Percentiles rank a stretch among this genome's conserved stretches.
Conservation (phyloP, 2,888 invertebrate genomes). For the Leptarthrus brevirostris region DNA sequence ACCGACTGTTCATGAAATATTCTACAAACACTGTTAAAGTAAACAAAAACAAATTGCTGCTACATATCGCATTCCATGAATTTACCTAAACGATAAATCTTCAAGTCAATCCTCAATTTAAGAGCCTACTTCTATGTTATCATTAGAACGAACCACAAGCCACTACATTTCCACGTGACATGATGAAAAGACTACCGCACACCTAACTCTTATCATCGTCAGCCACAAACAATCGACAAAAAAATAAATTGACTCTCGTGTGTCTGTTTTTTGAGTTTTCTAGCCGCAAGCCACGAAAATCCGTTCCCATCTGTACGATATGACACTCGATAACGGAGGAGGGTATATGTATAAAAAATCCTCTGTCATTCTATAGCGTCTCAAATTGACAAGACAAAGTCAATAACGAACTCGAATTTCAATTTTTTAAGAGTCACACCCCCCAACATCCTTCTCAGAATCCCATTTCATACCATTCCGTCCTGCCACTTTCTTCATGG, state of each 20-base stretch:
- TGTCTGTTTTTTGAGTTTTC: not conserved
- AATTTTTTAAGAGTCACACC: constrained; percentile 23
- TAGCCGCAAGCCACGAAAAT: not conserved
- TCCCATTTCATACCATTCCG: constrained; percentile 13
- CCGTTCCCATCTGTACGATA: constrained; percentile 11
- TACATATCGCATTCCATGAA: too few species aligned
- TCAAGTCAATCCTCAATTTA: not conserved
- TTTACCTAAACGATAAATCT: not conserved
- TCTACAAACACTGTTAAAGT: too few species aligned
- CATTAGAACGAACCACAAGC: not conserved
- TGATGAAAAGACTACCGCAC: not conserved
- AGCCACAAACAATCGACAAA: not conserved
- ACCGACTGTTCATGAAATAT: too few species aligned
- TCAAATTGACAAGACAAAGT: constrained; percentile 46
- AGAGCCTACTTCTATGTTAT: not conserved
- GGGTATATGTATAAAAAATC: not conserved
- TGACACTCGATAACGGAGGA: constrained; percentile 15
- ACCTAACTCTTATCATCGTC: not conserved
- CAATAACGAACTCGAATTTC: constrained; percentile 47
- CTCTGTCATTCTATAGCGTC: not conserved
- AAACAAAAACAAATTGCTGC: too few species aligned
- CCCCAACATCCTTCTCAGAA: not conserved
- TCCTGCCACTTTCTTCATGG: not conserved
- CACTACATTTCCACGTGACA: not conserved
- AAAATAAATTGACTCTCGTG: constrained; percentile 19